Evolutionary conservation across 2,797 vertebrate species (phyloP), one percentile per base, ranked within the genome.

Genomic region (Phoeniculus purpureus): DNA sequence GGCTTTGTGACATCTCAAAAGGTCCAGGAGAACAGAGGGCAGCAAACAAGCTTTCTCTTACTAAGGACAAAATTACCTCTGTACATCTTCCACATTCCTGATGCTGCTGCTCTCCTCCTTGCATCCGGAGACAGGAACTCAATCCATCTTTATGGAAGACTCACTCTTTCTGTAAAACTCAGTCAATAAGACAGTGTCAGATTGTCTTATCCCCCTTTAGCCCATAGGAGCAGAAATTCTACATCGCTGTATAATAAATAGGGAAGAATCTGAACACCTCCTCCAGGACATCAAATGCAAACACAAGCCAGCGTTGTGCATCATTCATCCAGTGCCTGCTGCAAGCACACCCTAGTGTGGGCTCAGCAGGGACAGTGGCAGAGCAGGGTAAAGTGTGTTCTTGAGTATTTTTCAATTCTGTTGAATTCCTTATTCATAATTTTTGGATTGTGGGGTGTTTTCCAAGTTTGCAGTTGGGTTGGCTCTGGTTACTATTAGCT

Each of bases 21-120:
- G 4, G 3, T 21, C 67, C 51, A 51, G 31, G 29, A 87, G 48
- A 76, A 81, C 12, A 64, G 91, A 76, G 27, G 31, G 43, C 45
- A 83, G 55, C 11, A 87, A 91, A 55, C 4, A 40, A 45, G 21
- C 21, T 62, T 27, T 43, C 12, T 25, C 10, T 56, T 56, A 62
- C 15, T 73, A n/a, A 50, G 58, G 15, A 18, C n/a, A 51, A 48
- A 9, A 37, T 61, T 40, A 52, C 45, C 15, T 43, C 1, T 1
- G 6, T 7, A 16, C 0, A 0, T 5, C 26, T 40, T 31, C 29
- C 12, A 19, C n/a, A 64, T 66, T 66, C 31, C 34, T 9, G 6
- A 16, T 48, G 55, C 22, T 20, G 19, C 21, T 50, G 1, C 29
- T 85, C 37, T 65, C 43, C 50, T 43, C 20, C 21, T 64, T 73